These are phyloP conservation scores for Salvelinus alpinus DNA, from an alignment of 2,113 vertebrate genomes.

Conservation along the genomic window DNA sequence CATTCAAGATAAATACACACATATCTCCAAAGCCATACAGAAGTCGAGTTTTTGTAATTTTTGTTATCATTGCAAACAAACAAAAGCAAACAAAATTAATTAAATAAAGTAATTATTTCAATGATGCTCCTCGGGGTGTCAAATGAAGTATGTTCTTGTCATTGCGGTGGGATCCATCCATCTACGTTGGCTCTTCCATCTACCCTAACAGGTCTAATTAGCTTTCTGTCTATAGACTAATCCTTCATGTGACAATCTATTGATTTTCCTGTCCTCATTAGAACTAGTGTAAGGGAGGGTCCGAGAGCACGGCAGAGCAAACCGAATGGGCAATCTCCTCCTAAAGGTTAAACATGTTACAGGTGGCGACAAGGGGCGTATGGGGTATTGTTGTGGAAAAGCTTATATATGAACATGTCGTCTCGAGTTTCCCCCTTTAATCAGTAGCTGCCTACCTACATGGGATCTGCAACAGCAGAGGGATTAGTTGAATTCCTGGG, in stretches of 20 bases:
- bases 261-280: conserved; percentile 73
- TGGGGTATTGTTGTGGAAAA: conserved; percentile 31
- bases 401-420: conserved; percentile 53
- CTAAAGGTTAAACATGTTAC: conserved; percentile 72
- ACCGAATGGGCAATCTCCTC: conserved; percentile 40
- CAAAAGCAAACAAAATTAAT: conserved; percentile 23
- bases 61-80: conserved; percentile 26
- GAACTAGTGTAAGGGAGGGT: conserved; percentile 47
- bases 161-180: conserved; percentile 61
- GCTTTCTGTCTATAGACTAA: conserved; percentile 69
- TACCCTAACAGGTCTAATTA: conserved; percentile 62
- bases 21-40: background rate
- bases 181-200: conserved; percentile 56
- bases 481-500: too few relatives aligned
- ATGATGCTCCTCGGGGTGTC: conserved; percentile 57
- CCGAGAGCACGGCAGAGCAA: conserved; percentile 40
- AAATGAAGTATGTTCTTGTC: conserved; percentile 62
- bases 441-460: conserved; percentile 1
- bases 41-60: background rate
- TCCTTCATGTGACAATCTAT: conserved; percentile 75
- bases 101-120: conserved; percentile 61
- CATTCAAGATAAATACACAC: background rate
- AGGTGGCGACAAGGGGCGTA: conserved; percentile 31
- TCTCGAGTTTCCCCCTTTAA: conserved; percentile 25
- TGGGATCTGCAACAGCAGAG: background rate